Base-by-base conservation (phyloP, 2,888 invertebrate species). In the Portevinia maculata region DNA sequence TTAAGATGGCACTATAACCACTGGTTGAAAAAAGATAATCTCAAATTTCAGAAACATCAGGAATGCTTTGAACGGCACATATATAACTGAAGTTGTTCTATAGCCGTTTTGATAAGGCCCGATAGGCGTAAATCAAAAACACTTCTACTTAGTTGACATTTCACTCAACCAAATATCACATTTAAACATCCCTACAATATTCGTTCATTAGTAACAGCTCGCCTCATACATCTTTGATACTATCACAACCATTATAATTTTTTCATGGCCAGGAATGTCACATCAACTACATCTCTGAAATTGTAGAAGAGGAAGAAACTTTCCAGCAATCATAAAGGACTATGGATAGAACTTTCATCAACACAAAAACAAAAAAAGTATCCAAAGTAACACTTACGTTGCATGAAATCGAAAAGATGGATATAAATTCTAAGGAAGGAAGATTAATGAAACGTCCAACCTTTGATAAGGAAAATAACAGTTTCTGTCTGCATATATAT, bases 371-470 rank as follows among this genome's bases (percentile, higher is more conserved):
- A 2, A 57, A 32, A 46, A 52, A 28, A 65, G 7, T 37, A n/a
- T n/a, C n/a, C n/a, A 32, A 46, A 34, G 41, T 41, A 81, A 81
- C 75, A 64, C 75, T 81, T 75, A 59, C 75, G 70, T 64, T 76
- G 50, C 52, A 53, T 21, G 8, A 62, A 34, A 62, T 70, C 50
- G 32, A 55, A 60, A 71, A 76, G 78, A 78, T 73, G 71, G 83
- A 78, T 83, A 83, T 78, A 81, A 81, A 73, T 83, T 78, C 71
- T 46, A 30, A 24, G 65, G 50, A 73, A 71, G 55, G 71, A 83
- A 83, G 83, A 83, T 83, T 83, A 83, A 83, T 83, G 83, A 78
- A 83, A 83, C 67, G 83, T 78, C 78, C 83, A 71, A 83, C 83
- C 83, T 78, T 71, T 78, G 78, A 67, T 78, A 78, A 78, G 65